These are phyloP conservation scores for Rhinoraja longicauda DNA, from an alignment of 2,797 vertebrate species.

Conservation along the genomic window DNA sequence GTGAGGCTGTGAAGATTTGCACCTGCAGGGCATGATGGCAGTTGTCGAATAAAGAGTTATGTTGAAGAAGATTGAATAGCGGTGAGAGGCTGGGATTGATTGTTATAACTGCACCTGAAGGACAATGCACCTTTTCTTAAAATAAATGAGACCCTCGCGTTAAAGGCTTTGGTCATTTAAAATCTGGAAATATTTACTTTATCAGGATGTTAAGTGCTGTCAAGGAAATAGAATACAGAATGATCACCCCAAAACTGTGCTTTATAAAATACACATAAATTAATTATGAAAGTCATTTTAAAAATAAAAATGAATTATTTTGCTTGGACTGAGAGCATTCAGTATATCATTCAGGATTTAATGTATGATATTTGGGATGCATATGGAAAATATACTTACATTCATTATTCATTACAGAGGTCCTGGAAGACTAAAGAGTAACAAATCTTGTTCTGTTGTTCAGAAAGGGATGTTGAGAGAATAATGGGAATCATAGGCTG, in stretches of 20 bases:
- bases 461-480: no score
- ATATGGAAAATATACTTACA: background rate
- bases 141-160: background rate
- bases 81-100: no score
- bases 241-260: background rate
- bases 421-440: no score
- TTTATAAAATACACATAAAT: background rate
- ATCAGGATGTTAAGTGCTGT: background rate
- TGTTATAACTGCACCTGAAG: background rate
- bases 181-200: background rate
- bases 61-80: background rate
- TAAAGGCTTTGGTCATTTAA: background rate
- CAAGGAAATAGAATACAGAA: background rate
- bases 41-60: background rate
- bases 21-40: background rate
- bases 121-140: background rate
- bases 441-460: no score
- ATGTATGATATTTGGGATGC: background rate
- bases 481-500: no score
- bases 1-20: background rate
- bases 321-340: background rate
- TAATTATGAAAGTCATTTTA: background rate
- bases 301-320: background rate
- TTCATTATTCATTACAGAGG: no score
- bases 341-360: background rate